Evolutionary conservation across 2,113 vertebrate species (phyloP), one percentile per base, ranked within the genome.

Genomic region (Carettochelys insculpta): DNA sequence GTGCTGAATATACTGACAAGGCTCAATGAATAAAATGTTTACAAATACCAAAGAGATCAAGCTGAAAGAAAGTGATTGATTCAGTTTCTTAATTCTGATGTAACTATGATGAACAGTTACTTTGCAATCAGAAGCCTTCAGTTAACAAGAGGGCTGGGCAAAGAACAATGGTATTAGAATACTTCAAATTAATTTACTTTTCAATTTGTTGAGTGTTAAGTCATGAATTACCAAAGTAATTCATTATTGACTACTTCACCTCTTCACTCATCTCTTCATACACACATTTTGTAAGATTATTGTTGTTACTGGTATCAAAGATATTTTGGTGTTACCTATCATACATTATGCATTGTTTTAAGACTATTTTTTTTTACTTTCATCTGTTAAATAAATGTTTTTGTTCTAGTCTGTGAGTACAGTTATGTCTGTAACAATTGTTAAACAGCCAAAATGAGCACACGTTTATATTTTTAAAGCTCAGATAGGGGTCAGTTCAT

Each of bases 401-500:
- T 88, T 85, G 3, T 48, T 87, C 89, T 65, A 84, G 68, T 92
- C 24, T 92, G 8, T 58, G 68, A 77, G 47, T 81, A 79, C 61
- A 51, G 88, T 19, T 56, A 73, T 51, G 77, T 9, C 54, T 89
- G 53, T 43, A 89, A 93, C 34, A 56, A 80, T 24, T 86, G 88
- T 78, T 34, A 68, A 38, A 24, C 0, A 0, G 48, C 83, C 43
- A 61, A 82, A 92, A 80, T 73, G 61, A 54, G 34, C 75, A 79
- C 47, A 48, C 3, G 27, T 75, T 81, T 7, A 8, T 82, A 47
- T 90, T 48, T 89, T 4, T 89, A 54, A 94, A 76, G 85, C 61
- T 94, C 43, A 89, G 73, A 53, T 61, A 94, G 92, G 90, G 73
- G 52, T 83, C 77, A 90, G 4, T 94, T 45, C 31, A 86, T 19